Percentiles rank a stretch among this genome's conserved stretches.
phyloP scores from a whole-genome alignment of 2,113 vertebrate species.

The Lipophrys pholis region DNA sequence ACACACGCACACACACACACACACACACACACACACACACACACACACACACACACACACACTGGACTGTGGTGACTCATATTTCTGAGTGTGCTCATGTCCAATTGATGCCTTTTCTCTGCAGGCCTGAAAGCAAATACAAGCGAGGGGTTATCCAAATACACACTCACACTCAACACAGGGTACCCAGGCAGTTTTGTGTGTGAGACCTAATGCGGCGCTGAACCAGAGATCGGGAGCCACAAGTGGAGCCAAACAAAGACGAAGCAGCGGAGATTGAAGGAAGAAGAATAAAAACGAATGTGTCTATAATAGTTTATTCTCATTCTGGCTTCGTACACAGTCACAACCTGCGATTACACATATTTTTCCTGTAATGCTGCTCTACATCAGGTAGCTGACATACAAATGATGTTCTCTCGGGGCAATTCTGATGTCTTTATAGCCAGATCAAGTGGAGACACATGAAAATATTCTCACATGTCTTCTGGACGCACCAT shows the following conservation, averaged over 20 bases:
- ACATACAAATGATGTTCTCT: background rate
- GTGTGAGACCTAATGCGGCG: slow-evolving; percentile 77
- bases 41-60: slow-evolving; percentile 21
- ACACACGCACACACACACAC: slow-evolving; percentile 42
- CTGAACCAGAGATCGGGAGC: slow-evolving; percentile 42
- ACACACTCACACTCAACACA: slow-evolving; percentile 54
- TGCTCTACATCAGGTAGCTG: background rate
- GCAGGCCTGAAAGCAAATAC: slow-evolving; percentile 77
- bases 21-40: slow-evolving; percentile 12
- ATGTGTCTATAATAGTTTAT: too few relatives aligned
- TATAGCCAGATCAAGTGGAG: background rate
- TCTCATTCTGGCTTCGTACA: too few relatives aligned
- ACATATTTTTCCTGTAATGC: slow-evolving; percentile 6
- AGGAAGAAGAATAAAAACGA: background rate
- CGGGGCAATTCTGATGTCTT: background rate
- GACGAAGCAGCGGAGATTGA: background rate
- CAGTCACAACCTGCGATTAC: too few relatives aligned
- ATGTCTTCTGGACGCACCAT: background rate
- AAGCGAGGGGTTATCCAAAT: slow-evolving; percentile 75
- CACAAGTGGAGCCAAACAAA: slow-evolving; percentile 25
- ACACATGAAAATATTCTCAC: background rate
- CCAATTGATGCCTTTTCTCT: slow-evolving; percentile 65
- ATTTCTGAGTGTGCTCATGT: slow-evolving; percentile 71
- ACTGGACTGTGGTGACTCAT: slow-evolving; percentile 57
- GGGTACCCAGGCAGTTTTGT: slow-evolving; percentile 49